Evolutionary conservation across 2,113 vertebrate genomes (phyloP).

Genomic region (Pachycephala philippinensis): DNA sequence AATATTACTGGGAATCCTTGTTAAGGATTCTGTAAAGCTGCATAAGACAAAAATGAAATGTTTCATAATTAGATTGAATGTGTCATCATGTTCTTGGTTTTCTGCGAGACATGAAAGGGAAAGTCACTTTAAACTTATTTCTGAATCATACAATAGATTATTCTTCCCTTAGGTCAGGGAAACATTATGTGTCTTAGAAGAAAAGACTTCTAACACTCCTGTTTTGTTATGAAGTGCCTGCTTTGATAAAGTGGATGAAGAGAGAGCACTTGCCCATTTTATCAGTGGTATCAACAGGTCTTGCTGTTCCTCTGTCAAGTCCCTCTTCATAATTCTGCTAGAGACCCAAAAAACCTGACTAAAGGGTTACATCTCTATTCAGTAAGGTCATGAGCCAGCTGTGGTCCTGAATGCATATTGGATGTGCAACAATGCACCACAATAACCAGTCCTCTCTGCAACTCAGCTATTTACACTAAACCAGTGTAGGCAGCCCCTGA

Average conservation of each 20-base stretch:
- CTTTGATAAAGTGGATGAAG: background rate
- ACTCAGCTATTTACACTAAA: background rate
- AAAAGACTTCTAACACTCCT: background rate
- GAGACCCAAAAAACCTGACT: background rate
- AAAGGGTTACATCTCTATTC: background rate
- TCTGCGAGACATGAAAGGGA: background rate
- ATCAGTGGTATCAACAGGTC: background rate
- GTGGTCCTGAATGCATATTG: background rate
- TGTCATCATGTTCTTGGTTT: background rate
- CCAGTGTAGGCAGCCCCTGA: background rate
- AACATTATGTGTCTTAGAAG: background rate
- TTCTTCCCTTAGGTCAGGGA: background rate
- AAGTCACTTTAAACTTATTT: background rate
- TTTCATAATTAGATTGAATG: slow-evolving; percentile 6
- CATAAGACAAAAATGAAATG: background rate
- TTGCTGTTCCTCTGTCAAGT: background rate
- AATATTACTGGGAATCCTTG: background rate
- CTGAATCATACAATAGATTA: background rate
- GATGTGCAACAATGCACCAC: background rate
- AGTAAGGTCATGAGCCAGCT: background rate
- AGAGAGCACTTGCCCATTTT: background rate
- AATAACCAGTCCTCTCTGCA: background rate
- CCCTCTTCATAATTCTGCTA: background rate
- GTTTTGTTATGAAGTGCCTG: background rate
- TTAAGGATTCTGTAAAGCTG: background rate